These are phyloP conservation scores for Aphodius sticticus DNA, from an alignment of 2,888 invertebrate genomes.

Conservation along the genomic window DNA sequence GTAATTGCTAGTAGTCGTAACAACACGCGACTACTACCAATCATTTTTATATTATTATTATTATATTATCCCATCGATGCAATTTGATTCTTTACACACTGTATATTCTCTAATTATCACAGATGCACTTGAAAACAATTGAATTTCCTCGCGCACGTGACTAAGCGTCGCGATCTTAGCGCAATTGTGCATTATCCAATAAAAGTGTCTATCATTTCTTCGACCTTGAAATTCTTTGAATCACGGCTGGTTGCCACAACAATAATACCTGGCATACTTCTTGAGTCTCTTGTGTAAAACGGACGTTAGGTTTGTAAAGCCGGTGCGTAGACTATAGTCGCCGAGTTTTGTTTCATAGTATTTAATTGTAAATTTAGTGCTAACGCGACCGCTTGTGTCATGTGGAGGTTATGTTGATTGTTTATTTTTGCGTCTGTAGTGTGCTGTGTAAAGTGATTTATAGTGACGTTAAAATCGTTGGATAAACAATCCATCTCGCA, in stretches of 20 bases:
- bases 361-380: background rate
- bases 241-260: background rate
- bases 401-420: background rate
- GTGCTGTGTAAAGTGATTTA: background rate
- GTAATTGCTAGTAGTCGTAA: no score
- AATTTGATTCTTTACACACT: no score
- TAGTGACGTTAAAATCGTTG: background rate
- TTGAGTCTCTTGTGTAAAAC: background rate
- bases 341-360: background rate
- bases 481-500: background rate
- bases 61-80: no score
- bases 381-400: background rate
- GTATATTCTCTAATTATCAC: no score
- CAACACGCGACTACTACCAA: no score
- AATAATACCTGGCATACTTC: constrained; percentile 1
- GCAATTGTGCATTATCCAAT: background rate
- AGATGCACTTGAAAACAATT: background rate
- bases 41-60: no score
- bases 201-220: background rate
- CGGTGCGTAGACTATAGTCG: background rate
- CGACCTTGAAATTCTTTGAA: background rate
- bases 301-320: background rate
- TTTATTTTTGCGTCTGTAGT: background rate
- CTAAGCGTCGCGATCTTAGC: background rate
- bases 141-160: background rate